These are phyloP conservation scores for Discoglossus pictus DNA, from an alignment of 2,797 vertebrate genomes.

Conservation along the genomic window DNA sequence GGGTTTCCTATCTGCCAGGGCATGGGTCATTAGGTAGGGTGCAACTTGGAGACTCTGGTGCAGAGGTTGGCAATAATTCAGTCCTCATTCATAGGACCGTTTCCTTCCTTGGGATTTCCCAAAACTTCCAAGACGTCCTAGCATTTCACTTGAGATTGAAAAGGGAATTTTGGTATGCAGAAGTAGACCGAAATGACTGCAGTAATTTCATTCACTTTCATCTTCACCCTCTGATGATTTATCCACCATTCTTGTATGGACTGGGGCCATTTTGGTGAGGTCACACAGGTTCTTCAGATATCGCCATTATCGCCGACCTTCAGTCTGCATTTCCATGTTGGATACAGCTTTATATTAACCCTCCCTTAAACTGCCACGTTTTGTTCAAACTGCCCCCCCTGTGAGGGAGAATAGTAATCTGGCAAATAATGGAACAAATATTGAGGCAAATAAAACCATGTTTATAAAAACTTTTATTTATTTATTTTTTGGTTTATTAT, in stretches of 20 bases:
- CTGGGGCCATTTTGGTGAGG: not conserved
- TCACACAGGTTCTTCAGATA: conserved; percentile 62
- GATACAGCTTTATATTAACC: conserved; percentile 30
- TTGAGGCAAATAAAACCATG: conserved; percentile 76
- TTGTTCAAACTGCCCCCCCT: conserved; percentile 62
- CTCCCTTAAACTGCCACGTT: not conserved
- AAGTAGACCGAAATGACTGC: conserved; percentile 60
- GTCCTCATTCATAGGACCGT: too few species aligned
- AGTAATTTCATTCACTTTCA: too few species aligned
- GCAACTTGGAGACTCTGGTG: too few species aligned
- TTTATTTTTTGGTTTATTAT: too few species aligned
- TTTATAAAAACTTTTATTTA: conserved; percentile 80
- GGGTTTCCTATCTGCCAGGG: too few species aligned
- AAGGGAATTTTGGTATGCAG: too few species aligned
- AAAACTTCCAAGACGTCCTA: too few species aligned
- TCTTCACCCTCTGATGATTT: conserved; percentile 70
- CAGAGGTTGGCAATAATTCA: too few species aligned
- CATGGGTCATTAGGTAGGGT: too few species aligned
- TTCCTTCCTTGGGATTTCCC: too few species aligned
- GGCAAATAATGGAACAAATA: conserved; percentile 70
- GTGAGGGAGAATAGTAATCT: conserved; percentile 71
- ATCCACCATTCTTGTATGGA: conserved; percentile 61
- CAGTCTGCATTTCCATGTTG: conserved; percentile 70
- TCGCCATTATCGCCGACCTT: conserved; percentile 69
- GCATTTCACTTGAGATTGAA: too few species aligned